These are phyloP conservation scores for Diplogasteroides magnus DNA, from an alignment of 1,140 invertebrate species.

Conservation along the genomic window DNA sequence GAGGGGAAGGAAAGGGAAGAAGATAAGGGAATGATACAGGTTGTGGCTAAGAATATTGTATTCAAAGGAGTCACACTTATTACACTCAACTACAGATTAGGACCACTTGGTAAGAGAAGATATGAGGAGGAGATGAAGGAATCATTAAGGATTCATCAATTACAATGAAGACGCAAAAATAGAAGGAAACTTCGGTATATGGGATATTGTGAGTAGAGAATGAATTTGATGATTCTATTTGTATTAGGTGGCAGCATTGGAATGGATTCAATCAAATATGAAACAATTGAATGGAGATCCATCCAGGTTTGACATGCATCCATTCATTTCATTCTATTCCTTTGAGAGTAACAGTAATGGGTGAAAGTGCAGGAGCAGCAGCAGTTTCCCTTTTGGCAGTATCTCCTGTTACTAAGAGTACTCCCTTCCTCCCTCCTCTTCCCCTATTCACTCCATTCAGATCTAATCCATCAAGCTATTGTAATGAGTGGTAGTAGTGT, in stretches of 20 bases:
- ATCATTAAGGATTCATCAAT: slow-evolving; percentile 7
- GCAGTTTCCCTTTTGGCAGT: slow-evolving; percentile 74
- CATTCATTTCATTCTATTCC: too few species aligned
- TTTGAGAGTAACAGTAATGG: slow-evolving; percentile 63
- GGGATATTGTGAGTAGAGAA: slow-evolving; percentile 12
- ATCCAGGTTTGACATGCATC: too few species aligned
- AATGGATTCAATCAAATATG: slow-evolving; percentile 57
- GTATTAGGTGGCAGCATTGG: slow-evolving; percentile 64
- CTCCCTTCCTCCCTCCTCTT: slow-evolving; percentile 8
- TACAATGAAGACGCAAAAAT: not conserved
- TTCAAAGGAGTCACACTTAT: slow-evolving; percentile 90
- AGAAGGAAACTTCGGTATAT: slow-evolving; percentile 15
- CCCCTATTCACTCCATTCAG: too few species aligned
- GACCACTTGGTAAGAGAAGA: slow-evolving; percentile 66
- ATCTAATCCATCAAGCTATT: slow-evolving; percentile 48
- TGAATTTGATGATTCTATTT: slow-evolving; percentile 26
- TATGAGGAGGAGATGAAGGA: not conserved
- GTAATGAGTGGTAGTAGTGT: slow-evolving; percentile 46
- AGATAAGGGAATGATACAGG: slow-evolving; percentile 21
- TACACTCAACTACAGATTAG: slow-evolving; percentile 90
- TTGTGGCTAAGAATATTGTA: slow-evolving; percentile 46
- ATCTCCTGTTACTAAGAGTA: slow-evolving; percentile 72
- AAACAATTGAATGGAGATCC: slow-evolving; percentile 58
- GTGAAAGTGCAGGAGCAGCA: slow-evolving; percentile 71
- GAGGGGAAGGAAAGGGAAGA: slow-evolving; percentile 31